Base-by-base conservation (phyloP, 92 coral and sea anemone genomes). In the Heliopora coerulea region DNA sequence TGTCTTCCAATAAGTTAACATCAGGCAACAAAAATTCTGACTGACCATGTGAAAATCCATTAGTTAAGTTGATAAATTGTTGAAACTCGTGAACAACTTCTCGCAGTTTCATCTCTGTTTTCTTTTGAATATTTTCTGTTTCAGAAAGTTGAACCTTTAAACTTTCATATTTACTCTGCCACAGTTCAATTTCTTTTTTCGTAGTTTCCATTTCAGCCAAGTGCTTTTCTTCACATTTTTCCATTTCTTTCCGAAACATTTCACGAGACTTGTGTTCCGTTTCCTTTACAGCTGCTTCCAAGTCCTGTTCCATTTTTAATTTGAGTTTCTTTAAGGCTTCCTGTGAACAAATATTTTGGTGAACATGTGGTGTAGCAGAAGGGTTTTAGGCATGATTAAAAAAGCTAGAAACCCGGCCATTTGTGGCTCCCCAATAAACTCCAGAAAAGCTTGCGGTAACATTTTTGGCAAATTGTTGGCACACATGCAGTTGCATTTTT, bases 1-100 rank as follows among this genome's bases (percentile, higher is more conserved):
- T 66, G 74, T 75, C 86, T 49, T 82, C 82, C 72, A 82, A 34
- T 33, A 70, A 37, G 77, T 70, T 77, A 19, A 82, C 56, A 57
- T 82, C 74, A 13, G 82, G 81, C 75, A 75, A 48, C 72, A 93
- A 54, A 52, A 83, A 93, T 32, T 93, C 96, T 1, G 96, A 83
- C 49, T 93, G 96, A 25, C 98, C 98, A 37, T 85, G 75, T 1
- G 88, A 81, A 56, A 95, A 95, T 15, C 93, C 91, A 32, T 85
- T 85, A 14, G 99, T 91, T 24, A 88, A 75, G 72, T 95, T 89
- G 44, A 95, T 88, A 78, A 95, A 95, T 29, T 80, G 60, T 62
- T 95, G 99, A 68, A 95, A 95, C 37, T 90, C 84, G 7, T 76
- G 57, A 14, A 80, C 68, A 23, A 91, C 84, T 62, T 65, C 80